Evolutionary conservation across 2,797 vertebrate species (phyloP).

Genomic region (Onychomys arenicola): DNA sequence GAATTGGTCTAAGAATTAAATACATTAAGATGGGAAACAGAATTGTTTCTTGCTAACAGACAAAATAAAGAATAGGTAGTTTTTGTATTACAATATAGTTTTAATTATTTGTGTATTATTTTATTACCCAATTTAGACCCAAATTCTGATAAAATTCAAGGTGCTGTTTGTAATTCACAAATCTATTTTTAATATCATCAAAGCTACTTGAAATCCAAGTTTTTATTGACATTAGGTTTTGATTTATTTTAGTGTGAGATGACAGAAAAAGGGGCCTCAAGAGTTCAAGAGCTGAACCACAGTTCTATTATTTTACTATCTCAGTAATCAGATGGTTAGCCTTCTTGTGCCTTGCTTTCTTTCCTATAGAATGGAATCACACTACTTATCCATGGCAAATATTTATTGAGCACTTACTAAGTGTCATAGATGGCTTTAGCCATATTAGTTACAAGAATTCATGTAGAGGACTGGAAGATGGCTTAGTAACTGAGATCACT

Average conservation of each 20-base stretch:
- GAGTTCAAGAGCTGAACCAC: background rate
- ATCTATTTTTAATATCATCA: conserved; percentile 9
- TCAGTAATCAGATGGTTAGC: background rate
- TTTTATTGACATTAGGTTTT: conserved; percentile 32
- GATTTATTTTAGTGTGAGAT: background rate
- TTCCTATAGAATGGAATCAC: background rate
- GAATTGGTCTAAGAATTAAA: background rate
- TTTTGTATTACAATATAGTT: background rate
- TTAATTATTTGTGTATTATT: background rate
- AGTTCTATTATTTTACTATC: background rate
- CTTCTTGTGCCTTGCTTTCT: background rate
- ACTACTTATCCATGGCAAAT: background rate
- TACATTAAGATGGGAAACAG: background rate
- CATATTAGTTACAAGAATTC: conserved; percentile 10
- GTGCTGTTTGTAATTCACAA: background rate
- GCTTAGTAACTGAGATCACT: background rate
- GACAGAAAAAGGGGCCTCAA: background rate
- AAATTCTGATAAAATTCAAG: background rate
- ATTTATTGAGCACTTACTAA: background rate
- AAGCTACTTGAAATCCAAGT: conserved; percentile 45
- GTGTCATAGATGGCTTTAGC: background rate
- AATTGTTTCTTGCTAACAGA: background rate
- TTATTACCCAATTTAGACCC: background rate
- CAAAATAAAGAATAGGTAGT: background rate
- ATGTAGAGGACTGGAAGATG: background rate